A percentile compares a stretch with the other conserved stretches of the same genome.
Conservation (phyloP, 2,797 vertebrate species). For the Phoeniculus purpureus region DNA sequence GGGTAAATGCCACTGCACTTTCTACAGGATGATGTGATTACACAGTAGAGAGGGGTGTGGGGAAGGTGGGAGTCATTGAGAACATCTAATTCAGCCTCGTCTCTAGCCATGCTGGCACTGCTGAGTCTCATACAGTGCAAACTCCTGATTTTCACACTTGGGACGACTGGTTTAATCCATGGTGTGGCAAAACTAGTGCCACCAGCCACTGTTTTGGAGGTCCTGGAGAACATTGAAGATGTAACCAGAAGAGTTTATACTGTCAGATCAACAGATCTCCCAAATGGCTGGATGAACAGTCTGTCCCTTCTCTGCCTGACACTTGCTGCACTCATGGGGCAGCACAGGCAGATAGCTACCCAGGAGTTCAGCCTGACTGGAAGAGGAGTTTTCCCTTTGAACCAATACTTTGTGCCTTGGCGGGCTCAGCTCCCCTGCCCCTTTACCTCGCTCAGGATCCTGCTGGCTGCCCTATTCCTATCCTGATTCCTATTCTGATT, state of each 20-base stretch:
- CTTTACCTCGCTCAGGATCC: neutral
- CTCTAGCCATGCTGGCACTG: neutral
- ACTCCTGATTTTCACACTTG: neutral
- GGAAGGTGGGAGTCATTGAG: neutral
- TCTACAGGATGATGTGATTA: neutral
- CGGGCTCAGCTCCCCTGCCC: neutral
- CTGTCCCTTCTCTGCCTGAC: neutral
- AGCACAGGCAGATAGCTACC: neutral
- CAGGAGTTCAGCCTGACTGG: neutral
- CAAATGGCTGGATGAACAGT: neutral
- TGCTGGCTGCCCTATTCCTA: accelerated
- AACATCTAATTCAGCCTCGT: neutral
- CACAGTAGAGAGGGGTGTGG: neutral
- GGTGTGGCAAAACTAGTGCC: neutral
- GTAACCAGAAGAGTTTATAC: neutral
- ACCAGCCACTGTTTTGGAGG: neutral
- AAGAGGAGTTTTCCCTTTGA: neutral
- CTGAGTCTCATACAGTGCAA: neutral
- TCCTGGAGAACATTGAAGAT: neutral
- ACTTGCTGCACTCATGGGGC: neutral
- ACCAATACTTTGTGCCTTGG: neutral
- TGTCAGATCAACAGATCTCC: neutral
- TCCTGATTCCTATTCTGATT: too few relatives aligned
- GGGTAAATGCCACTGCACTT: neutral
- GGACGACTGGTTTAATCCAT: neutral